Base-by-base conservation (phyloP, 2,797 vertebrate species). In the Gouania willdenowi region DNA sequence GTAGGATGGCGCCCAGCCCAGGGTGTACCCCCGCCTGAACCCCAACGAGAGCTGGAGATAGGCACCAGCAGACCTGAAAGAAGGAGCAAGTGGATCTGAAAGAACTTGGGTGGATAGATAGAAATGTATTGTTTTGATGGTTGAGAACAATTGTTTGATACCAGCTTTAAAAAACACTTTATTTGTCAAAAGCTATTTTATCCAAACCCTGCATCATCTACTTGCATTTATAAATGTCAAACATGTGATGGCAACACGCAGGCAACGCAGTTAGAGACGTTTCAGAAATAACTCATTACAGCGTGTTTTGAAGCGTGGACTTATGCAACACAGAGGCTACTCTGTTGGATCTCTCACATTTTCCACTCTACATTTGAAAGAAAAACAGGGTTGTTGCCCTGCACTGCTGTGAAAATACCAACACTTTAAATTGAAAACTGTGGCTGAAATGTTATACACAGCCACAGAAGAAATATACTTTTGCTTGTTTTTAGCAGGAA, bases 321-420 rank as follows among this genome's bases (percentile, higher is more conserved):
- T 65, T 49, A 42, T 8, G 21, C 20, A 75, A 75, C 27, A 70
- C 55, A 75, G 51, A 49, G 24, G 30, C 29, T 45, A 18, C 67
- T 77, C 45, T 68, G 43, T 71, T 35, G 37, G 39, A 13, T 26
- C 17, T 28, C 32, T 70, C 58, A 68, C 3, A 57, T 41, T 75
- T 82, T 78, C 70, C 67, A 72, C 43, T 42, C 65, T 14, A 19
- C 33, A 35, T 59, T 73, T 68, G 19, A 33, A 39, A 17, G 38
- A 10, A 50, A 69, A 77, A 50, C 41, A 60, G 64, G 50, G 71
- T 66, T 27, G 9, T 41, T 29, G 20, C 36, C 14, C 5, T 44
- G 37, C 27, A 36, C 14, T 28, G 24, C 25, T 30, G 55, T 49
- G 28, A 38, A 18, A 8, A 1, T 4, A 38, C 19, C 41, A 46